Conservation (phyloP, 2,113 vertebrate genomes). For the Egretta garzetta region DNA sequence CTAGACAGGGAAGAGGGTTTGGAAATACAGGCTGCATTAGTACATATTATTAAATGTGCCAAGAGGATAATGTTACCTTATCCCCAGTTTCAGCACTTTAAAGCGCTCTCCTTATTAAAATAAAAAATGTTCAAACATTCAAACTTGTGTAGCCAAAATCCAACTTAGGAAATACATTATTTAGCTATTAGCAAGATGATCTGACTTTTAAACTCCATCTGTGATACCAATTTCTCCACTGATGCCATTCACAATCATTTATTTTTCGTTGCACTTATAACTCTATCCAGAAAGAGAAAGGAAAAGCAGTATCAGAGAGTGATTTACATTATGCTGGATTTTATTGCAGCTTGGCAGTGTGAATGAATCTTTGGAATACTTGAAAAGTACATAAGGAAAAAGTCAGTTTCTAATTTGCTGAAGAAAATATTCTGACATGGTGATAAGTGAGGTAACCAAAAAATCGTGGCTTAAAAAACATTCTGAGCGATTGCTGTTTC, state of each 20-base stretch:
- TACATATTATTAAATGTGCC: constrained; percentile 17
- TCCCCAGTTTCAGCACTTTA: background rate
- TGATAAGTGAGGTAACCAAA: constrained; percentile 62
- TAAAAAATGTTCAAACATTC: constrained; percentile 16
- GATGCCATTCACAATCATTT: constrained; percentile 35
- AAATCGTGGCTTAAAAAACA: constrained; percentile 51
- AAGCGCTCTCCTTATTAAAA: constrained; percentile 29
- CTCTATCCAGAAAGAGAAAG: constrained; percentile 54
- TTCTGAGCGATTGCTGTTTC: constrained; percentile 44
- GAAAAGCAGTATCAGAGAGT: constrained; percentile 52
- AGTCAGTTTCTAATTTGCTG: constrained; percentile 50
- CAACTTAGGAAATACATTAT: constrained; percentile 33
- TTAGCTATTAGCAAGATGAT: constrained; percentile 46
- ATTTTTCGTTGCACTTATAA: constrained; percentile 62
- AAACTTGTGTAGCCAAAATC: constrained; percentile 16
- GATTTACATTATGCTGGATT: constrained; percentile 56
- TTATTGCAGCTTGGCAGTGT: constrained; percentile 59
- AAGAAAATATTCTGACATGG: constrained; percentile 56
- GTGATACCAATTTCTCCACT: constrained; percentile 13
- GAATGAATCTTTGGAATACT: constrained; percentile 60
- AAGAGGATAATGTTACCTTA: constrained; percentile 21
- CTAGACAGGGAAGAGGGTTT: background rate
- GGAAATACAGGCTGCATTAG: constrained; percentile 17
- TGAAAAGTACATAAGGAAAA: constrained; percentile 48
- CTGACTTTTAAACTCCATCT: constrained; percentile 24